Evolutionary conservation across 2,888 invertebrate genomes (phyloP), one percentile per base, ranked within the genome.

Genomic region (Choristoneura rosaceana): DNA sequence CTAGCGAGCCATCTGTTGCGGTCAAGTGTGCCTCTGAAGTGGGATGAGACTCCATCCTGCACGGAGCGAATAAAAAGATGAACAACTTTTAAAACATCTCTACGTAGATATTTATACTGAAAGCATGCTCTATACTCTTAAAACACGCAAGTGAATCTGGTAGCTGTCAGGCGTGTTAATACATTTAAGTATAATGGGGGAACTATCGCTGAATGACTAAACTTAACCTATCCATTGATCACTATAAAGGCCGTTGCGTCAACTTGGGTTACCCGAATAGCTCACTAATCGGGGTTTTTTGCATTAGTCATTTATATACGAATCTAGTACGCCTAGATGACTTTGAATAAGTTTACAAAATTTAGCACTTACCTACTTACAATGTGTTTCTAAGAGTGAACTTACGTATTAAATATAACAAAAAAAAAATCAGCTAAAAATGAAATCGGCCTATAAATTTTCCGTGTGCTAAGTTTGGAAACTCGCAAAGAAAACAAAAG

Each of bases 1-100:
- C 78, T 79, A 81, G 82, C 79, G 79, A 80, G 86, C 89, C 90
- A 91, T 92, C 90, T 91, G 91, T 91, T 91, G 91, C 89, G 90
- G 90, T 90, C 86, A 87, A 88, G 88, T 84, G 86, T 82, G 81
- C 87, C 82, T 81, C 82, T 80, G 80, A 83, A 88, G 85, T 84
- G 84, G 83, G 83, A 85, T 85, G 85, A 83, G 83, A 80, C 82
- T 80, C 84, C 84, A 87, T 89, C 84, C 82, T 87, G 88, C 88
- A 86, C 83, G 82, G 81, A 83, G 84, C 81, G 81, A 88, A 88
- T 68, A 88, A 87, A 88, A 89, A 88, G 81, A 81, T 82, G 82
- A 77, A 76, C 74, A 70, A 63, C 69, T 70, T 75, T 73, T 76
- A 74, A 68, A 68, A 63, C 63, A 68, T 60, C 66, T 71, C 41